Conservation (phyloP, 2,888 invertebrate genomes). For the Synergus japonicus region DNA sequence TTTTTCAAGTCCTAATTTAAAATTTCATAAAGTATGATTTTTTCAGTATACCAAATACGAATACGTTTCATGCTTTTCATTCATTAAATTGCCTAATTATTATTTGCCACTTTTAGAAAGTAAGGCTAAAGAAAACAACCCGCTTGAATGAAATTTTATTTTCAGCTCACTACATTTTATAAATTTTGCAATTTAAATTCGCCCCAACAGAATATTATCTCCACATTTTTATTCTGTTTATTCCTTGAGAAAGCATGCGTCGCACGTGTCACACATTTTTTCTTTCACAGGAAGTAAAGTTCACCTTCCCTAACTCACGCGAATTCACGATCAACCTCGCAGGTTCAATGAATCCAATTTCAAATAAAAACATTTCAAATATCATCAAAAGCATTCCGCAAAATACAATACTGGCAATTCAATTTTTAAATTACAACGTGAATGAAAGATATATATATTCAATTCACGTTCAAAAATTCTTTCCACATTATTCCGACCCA, state of each 20-base stretch:
- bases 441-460: neutral
- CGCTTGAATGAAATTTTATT: neutral
- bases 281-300: neutral
- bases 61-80: neutral
- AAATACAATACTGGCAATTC: neutral
- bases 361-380: neutral
- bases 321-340: neutral
- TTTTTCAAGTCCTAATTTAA: slow-evolving; percentile 5
- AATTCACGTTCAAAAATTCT: neutral
- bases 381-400: neutral
- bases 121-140: neutral
- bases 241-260: slow-evolving; percentile 9
- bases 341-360: neutral
- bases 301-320: slow-evolving; percentile 19
- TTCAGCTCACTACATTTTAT: neutral
- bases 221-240: slow-evolving; percentile 31
- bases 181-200: neutral
- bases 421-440: neutral
- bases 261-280: slow-evolving; percentile 37
- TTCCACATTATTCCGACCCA: neutral
- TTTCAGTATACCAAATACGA: neutral
- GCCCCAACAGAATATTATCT: neutral
- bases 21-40: neutral
- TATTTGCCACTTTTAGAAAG: neutral
- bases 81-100: neutral